Evolutionary conservation across 35 echinoderm and acorn worm genomes (phyloP).

Genomic region (Lytechinus variegatus): DNA sequence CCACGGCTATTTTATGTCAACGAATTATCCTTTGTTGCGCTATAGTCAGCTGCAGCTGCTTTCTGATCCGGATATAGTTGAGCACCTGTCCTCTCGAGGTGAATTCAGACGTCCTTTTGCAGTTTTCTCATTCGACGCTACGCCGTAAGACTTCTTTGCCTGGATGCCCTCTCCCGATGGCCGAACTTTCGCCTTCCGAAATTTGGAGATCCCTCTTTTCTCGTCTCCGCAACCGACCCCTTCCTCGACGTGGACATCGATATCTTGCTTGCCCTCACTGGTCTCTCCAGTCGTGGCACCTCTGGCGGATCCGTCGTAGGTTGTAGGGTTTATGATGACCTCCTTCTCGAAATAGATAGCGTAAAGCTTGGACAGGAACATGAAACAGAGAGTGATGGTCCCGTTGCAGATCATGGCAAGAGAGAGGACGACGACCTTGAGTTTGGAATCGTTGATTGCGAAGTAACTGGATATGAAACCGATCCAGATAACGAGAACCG

Average conservation of each 20-base stretch:
- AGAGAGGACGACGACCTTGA: constrained; percentile 58
- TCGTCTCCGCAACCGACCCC: not conserved
- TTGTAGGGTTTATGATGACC: not conserved
- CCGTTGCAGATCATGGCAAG: constrained; percentile 67
- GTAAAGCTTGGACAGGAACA: constrained; percentile 73
- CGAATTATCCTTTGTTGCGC: not conserved
- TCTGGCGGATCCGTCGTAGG: not conserved
- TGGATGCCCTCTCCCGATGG: not conserved
- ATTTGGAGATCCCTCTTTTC: not conserved
- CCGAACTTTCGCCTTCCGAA: not conserved
- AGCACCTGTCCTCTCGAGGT: not conserved
- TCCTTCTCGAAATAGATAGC: constrained; percentile 68
- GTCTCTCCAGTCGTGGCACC: not conserved
- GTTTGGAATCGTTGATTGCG: constrained; percentile 28
- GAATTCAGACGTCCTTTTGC: not conserved
- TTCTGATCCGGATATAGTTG: not conserved
- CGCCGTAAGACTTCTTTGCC: not conserved
- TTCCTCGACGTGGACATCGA: not conserved
- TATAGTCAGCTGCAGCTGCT: not conserved
- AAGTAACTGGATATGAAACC: constrained; percentile 73
- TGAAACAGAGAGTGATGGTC: constrained; percentile 64
- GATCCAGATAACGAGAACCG: constrained; percentile 75
- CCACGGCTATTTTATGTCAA: not conserved
- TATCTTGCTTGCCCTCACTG: not conserved
- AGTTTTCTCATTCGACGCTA: not conserved